Conservation (phyloP, 2,113 vertebrate species). For the Eira barbara region DNA sequence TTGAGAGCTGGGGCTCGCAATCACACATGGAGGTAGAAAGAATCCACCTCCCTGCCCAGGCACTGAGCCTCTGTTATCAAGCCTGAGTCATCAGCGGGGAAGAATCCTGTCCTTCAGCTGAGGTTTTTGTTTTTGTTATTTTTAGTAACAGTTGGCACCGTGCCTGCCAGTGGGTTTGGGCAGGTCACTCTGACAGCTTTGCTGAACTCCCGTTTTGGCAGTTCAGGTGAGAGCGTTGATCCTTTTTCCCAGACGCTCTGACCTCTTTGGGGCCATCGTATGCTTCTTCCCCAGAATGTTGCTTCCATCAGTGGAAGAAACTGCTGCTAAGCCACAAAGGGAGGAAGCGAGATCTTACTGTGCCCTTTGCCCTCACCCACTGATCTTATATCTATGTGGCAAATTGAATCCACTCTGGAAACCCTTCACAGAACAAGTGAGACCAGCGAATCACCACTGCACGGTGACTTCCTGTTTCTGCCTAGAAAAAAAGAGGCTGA, state of each 20-base stretch:
- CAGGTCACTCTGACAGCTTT: not conserved
- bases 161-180: not conserved
- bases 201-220: not conserved
- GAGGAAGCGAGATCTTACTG: not conserved
- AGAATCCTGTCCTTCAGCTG: not conserved
- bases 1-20: not conserved
- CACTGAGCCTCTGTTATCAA: not conserved
- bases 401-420: not conserved
- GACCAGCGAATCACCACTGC: not conserved
- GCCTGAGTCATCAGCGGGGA: not conserved
- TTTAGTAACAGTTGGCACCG: not conserved
- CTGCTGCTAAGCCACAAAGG: not conserved
- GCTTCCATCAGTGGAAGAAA: not conserved
- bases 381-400: not conserved
- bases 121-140: not conserved
- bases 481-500: not conserved
- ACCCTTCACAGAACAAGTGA: not conserved
- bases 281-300: not conserved
- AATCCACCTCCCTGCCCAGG: not conserved
- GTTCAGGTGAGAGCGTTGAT: not conserved
- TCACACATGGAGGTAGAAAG: not conserved
- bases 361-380: not conserved
- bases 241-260: not conserved
- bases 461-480: not conserved
- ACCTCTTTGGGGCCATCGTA: not conserved